phyloP scores from a whole-genome alignment of 2,797 vertebrate species.

The Poeciliopsis gracilis region DNA sequence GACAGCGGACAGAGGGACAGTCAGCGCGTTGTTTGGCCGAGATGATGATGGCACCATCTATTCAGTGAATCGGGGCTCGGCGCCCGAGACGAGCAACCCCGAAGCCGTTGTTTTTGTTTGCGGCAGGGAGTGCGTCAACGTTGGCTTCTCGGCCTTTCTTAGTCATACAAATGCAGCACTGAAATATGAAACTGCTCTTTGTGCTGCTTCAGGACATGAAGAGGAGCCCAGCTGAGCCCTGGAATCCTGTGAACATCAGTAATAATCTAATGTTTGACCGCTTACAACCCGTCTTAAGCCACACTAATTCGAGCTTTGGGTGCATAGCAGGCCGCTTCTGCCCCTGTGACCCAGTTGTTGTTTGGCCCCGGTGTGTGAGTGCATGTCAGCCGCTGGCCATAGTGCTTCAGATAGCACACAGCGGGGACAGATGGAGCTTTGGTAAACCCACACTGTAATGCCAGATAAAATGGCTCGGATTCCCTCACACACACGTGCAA shows the following conservation, averaged over 20 bases:
- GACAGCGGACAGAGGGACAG: slow-evolving; percentile 54
- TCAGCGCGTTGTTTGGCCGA: slow-evolving; percentile 52
- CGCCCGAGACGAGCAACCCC: slow-evolving; percentile 41
- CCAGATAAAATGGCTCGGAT: slow-evolving; percentile 64
- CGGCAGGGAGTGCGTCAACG: not conserved
- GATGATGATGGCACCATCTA: slow-evolving; percentile 63
- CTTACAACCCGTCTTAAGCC: slow-evolving; percentile 31
- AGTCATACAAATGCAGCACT: not conserved
- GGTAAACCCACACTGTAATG: slow-evolving; percentile 67
- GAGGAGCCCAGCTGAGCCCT: slow-evolving; percentile 4
- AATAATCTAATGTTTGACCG: slow-evolving; percentile 33
- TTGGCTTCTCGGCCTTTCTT: not conserved
- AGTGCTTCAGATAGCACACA: slow-evolving; percentile 24
- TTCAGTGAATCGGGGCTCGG: slow-evolving; percentile 45
- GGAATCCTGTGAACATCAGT: slow-evolving; percentile 15
- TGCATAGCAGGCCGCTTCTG: slow-evolving; percentile 36
- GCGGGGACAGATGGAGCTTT: slow-evolving; percentile 69
- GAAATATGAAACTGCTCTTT: not conserved
- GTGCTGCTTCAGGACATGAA: slow-evolving; percentile 2
- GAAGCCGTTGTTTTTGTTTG: slow-evolving; percentile 34
- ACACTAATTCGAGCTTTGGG: slow-evolving; percentile 30
- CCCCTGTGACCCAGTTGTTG: slow-evolving; percentile 68
- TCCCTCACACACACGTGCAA: slow-evolving; percentile 42
- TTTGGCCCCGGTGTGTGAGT: slow-evolving; percentile 46
- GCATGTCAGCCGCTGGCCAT: slow-evolving; percentile 21